Conservation (phyloP, 2,888 invertebrate species). For the Ashinkailepas kermadecensis region DNA sequence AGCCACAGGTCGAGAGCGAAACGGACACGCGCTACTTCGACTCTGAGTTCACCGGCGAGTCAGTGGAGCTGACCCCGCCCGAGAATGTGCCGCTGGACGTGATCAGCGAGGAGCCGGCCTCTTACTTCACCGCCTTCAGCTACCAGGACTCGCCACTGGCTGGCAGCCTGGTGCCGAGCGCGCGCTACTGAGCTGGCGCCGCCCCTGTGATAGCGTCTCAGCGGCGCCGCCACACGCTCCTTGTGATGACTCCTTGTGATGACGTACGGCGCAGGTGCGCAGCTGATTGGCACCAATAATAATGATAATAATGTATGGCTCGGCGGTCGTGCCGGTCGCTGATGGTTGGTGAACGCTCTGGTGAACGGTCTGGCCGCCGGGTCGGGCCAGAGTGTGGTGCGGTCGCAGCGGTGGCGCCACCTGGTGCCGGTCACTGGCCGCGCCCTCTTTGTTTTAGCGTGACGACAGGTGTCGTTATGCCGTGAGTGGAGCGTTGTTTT, state of each 20-base stretch:
- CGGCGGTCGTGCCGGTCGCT: too few relatives aligned
- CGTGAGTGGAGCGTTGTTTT: neutral
- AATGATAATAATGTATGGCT: too few relatives aligned
- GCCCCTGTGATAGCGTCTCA: neutral
- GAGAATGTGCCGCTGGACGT: constrained; percentile 66
- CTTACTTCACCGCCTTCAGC: constrained; percentile 19
- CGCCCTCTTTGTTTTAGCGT: neutral
- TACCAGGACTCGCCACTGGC: constrained; percentile 20
- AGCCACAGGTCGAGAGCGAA: constrained; percentile 87
- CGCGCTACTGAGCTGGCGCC: neutral
- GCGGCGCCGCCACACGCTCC: too few relatives aligned
- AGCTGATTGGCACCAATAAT: neutral
- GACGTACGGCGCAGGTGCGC: neutral
- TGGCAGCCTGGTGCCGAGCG: neutral
- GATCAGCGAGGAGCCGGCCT: constrained; percentile 19
- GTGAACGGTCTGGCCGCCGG: too few relatives aligned
- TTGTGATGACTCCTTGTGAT: too few relatives aligned
- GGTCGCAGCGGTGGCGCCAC: too few relatives aligned
- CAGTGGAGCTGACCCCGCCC: constrained; percentile 92
- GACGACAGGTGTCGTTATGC: neutral
- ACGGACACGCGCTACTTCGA: constrained; percentile 98
- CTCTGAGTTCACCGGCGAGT: constrained; percentile 94
- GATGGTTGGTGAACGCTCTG: too few relatives aligned
- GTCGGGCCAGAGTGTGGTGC: too few relatives aligned
- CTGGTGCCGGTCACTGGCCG: neutral